Percentiles rank a stretch among this genome's conserved stretches.
Conservation (phyloP, 2,888 invertebrate genomes). For the Drosophila suboccidentalis region DNA sequence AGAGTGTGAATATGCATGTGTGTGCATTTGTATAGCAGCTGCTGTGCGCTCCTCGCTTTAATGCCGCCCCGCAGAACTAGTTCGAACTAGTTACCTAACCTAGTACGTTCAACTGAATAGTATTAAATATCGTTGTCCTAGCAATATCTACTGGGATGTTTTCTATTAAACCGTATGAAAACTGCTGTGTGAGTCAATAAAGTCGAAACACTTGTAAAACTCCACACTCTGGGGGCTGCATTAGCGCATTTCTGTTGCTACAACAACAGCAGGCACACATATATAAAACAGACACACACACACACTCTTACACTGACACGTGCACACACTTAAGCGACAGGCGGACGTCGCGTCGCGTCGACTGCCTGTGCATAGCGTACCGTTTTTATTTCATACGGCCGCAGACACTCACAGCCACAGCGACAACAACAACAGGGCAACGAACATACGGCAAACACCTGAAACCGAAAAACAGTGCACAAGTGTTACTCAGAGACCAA, state of each 20-base stretch:
- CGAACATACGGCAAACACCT: conserved; percentile 56
- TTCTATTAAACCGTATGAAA: not conserved
- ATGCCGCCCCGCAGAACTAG: conserved; percentile 43
- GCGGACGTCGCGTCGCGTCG: conserved; percentile 28
- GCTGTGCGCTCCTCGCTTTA: conserved; percentile 45
- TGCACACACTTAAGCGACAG: conserved; percentile 26
- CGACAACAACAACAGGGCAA: conserved; percentile 37
- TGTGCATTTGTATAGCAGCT: conserved; percentile 32
- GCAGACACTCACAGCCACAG: conserved; percentile 52
- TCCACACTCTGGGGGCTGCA: conserved; percentile 35
- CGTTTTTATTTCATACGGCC: conserved; percentile 83
- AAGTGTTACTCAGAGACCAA: conserved; percentile 82
- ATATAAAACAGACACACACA: conserved; percentile 2
- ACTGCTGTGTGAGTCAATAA: not conserved
- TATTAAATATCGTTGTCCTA: conserved; percentile 39
- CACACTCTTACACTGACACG: conserved; percentile 7
- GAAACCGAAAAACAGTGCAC: conserved; percentile 74
- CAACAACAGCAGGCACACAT: conserved; percentile 35
- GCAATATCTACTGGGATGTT: conserved; percentile 10
- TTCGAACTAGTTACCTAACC: conserved; percentile 40
- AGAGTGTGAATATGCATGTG: conserved; percentile 1
- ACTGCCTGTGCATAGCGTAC: conserved; percentile 76
- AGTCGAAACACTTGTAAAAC: conserved; percentile 2
- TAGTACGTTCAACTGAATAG: conserved; percentile 10
- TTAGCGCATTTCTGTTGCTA: conserved; percentile 43